Base-by-base conservation (phyloP, 2,113 vertebrate species). In the Sinocyclocheilus rhinocerous region DNA sequence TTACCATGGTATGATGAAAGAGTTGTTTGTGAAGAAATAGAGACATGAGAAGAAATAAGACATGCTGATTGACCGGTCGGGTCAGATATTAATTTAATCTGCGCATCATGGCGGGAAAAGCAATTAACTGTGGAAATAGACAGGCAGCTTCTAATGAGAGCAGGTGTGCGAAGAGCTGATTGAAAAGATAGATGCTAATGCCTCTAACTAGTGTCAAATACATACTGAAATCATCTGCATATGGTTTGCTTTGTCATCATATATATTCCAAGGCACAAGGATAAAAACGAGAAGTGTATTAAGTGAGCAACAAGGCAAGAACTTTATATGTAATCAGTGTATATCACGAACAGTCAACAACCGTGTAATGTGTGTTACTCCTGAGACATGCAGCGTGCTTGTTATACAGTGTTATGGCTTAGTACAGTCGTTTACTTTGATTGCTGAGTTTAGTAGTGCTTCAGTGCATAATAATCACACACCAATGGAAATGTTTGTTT, bases 91-190 rank as follows among this genome's bases (percentile, higher is more conserved):
- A 45, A 85, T 88, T 70, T 86, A 85, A 67, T 87, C 82, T 84
- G 72, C 69, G 87, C 88, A 79, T 89, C 78, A 59, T 86, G 20
- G 83, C 88, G 50, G 90, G 85, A 67, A 90, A 89, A 84, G 83
- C 79, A 92, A 93, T 93, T 90, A 90, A 69, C 36, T 22, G 33
- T 6, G 22, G 73, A 86, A 86, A 90, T 33, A 86, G 88, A 89
- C 85, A 11, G 83, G 75, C 84, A 87, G 84, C 79, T 86, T 78
- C 39, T 83, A n/a, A 67, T 88, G 57, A 87, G 84, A 77, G 80
- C 84, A 78, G 69, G 83, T 86, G 55, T 75, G 72, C 33, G 55
- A 52, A 48, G 13, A 65, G 26, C 83, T 59, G 16, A 16, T n/a
- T 42, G 26, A 12, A 48, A 48, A 48, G 45, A 48, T 48, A 48